These are phyloP conservation scores for Mobula birostris DNA, from an alignment of 2,113 vertebrate species.

Conservation along the genomic window DNA sequence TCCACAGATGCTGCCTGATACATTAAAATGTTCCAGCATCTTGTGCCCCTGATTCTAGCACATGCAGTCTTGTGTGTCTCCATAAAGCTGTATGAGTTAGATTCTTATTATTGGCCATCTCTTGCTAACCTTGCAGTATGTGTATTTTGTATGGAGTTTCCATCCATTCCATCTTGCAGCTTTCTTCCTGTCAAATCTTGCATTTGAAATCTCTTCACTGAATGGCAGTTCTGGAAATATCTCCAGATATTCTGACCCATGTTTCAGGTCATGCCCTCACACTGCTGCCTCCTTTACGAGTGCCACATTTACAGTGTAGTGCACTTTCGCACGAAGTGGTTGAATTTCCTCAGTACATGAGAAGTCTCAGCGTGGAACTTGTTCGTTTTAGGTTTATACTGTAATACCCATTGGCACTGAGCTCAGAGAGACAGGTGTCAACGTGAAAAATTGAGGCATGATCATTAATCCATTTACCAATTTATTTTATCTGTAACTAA, in stretches of 20 bases:
- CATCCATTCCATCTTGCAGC: too few relatives aligned
- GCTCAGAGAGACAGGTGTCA: not conserved
- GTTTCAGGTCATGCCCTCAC: too few relatives aligned
- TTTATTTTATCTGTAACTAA: not conserved
- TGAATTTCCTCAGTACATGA: not conserved
- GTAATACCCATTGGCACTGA: not conserved
- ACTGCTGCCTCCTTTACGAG: too few relatives aligned
- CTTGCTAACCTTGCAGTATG: not conserved
- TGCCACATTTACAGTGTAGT: not conserved
- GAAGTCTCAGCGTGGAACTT: not conserved
- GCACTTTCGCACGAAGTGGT: not conserved
- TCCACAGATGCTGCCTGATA: too few relatives aligned
- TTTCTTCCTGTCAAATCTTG: too few relatives aligned
- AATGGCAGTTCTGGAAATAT: too few relatives aligned
- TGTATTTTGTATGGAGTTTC: too few relatives aligned
- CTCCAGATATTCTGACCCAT: too few relatives aligned
- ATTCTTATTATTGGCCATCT: not conserved
- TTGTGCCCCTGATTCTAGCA: too few relatives aligned
- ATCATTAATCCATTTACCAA: not conserved
- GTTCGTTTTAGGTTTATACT: not conserved
- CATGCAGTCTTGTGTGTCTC: too few relatives aligned
- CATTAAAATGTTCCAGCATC: too few relatives aligned
- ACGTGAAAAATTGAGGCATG: not conserved
- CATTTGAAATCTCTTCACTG: too few relatives aligned
- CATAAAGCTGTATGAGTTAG: not conserved